A percentile compares a stretch with the other conserved stretches of the same genome.
Evolutionary conservation across 2,888 invertebrate species (phyloP).

Genomic region (Yponomeuta cagnagella): DNA sequence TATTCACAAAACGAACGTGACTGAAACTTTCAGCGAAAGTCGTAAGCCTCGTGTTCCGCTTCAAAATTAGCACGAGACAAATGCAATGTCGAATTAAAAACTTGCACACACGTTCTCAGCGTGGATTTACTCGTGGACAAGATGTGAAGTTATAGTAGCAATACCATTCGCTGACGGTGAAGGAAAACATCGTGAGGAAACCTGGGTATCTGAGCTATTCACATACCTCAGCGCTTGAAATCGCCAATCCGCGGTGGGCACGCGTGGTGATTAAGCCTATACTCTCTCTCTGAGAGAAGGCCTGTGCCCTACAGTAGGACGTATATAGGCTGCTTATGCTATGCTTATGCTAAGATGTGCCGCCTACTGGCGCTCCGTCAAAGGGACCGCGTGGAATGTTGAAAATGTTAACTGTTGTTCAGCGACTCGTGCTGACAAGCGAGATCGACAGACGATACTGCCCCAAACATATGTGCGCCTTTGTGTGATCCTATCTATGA

Average conservation of each 20-base stretch:
- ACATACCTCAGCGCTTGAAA: no score
- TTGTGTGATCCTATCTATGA: constrained; percentile 2
- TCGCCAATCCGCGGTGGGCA: no score
- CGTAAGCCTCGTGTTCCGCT: background rate
- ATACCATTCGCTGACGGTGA: no score
- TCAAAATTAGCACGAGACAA: background rate
- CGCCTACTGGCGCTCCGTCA: constrained; percentile 29
- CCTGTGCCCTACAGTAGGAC: no score
- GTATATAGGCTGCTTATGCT: no score
- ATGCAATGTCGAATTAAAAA: background rate
- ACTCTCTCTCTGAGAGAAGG: no score
- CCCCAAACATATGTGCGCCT: background rate
- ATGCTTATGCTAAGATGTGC: background rate
- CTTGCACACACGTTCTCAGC: background rate
- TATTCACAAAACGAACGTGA: constrained; percentile 7
- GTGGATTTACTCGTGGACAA: background rate
- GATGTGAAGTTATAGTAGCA: background rate
- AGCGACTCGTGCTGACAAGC: constrained; percentile 21
- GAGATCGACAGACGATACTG: constrained; percentile 18
- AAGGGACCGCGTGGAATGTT: constrained; percentile 50
- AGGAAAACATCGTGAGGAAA: no score
- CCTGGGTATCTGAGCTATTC: no score
- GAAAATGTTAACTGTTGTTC: constrained; percentile 61
- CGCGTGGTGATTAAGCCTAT: no score
- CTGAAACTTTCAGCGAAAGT: constrained; percentile 15